Evolutionary conservation across 2,888 invertebrate species (phyloP).

Genomic region (Lepidonotus clava): DNA sequence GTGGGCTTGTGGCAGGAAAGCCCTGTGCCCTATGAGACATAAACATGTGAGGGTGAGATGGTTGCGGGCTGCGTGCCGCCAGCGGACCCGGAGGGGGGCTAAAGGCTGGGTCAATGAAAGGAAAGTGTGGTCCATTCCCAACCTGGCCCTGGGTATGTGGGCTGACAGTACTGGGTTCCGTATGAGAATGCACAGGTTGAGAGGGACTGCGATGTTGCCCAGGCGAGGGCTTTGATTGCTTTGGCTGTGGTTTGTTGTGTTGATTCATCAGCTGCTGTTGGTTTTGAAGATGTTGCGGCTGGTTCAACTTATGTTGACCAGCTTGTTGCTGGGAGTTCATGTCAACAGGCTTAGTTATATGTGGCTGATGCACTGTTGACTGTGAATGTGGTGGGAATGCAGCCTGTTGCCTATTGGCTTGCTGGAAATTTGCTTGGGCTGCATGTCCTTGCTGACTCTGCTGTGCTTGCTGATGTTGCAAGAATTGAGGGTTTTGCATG

Average conservation of each 20-base stretch:
- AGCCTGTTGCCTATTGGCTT: neutral
- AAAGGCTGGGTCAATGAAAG: constrained; percentile 20
- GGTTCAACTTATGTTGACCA: neutral
- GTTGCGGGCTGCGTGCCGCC: neutral
- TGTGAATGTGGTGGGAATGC: neutral
- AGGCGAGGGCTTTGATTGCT: neutral
- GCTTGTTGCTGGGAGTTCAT: constrained; percentile 19
- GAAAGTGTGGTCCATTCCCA: constrained; percentile 3
- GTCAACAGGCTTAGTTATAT: too few relatives aligned
- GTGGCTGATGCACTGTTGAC: too few relatives aligned
- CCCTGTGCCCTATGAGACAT: neutral
- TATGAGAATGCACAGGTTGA: too few relatives aligned
- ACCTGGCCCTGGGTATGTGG: neutral
- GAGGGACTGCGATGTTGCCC: neutral
- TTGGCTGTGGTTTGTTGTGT: neutral
- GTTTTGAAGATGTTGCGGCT: neutral
- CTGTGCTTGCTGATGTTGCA: constrained; percentile 35
- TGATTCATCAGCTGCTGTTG: neutral
- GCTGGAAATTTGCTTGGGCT: too few relatives aligned
- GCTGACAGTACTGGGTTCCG: neutral
- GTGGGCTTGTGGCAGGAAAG: constrained; percentile 10
- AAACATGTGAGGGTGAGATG: neutral
- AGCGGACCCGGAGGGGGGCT: neutral
- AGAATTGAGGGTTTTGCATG: neutral
- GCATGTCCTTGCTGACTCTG: neutral